Base-by-base conservation (phyloP, 2,888 invertebrate genomes). In the Bedellia somnulentella region DNA sequence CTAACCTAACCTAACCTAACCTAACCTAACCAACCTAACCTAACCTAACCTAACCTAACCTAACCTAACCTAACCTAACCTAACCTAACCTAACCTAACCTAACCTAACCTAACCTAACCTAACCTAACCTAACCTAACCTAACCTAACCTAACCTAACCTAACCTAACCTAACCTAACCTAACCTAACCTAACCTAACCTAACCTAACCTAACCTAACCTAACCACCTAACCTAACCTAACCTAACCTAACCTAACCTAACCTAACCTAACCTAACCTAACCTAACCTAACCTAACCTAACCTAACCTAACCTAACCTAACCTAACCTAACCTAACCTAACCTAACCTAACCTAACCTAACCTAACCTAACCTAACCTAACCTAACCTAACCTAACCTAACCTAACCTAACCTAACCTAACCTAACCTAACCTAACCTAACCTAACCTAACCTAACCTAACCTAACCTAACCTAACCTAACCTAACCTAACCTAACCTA, bases 361-460 rank as follows among this genome's bases (percentile, higher is more conserved):
- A 31, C 26, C 27, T 27, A 27, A 27, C 27, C 27, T 27, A 27
- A 27, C 31, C 31, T 31, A 31, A 31, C 31, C 31, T 31, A 31
- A 31, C 31, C 31, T 31, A 31, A 31, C 31, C 31, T 31, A 31
- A 31, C 31, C 31, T 31, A 31, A 31, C 31, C 31, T 31, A 31
- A 31, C 31, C 31, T 31, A 31, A 31, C 30, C 31, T 31, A 31
- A 31, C 31, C 31, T 31, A 31, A 31, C 31, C 26, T 29, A 29
- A 29, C 29, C 29, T 29, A 29, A 29, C 29, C 27, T 27, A 27
- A 27, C 27, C 27, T 27, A 27, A 22, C 29, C 26, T 32, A 32
- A 32, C 32, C 32, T 32, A 32, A 32, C 32, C 32, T 32, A 32
- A 32, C 32, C 32, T 32, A 32, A 32, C 32, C 32, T 32, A 16